These are phyloP conservation scores for Ctenopoma multispine DNA, from an alignment of 2,797 vertebrate species.

Conservation along the genomic window DNA sequence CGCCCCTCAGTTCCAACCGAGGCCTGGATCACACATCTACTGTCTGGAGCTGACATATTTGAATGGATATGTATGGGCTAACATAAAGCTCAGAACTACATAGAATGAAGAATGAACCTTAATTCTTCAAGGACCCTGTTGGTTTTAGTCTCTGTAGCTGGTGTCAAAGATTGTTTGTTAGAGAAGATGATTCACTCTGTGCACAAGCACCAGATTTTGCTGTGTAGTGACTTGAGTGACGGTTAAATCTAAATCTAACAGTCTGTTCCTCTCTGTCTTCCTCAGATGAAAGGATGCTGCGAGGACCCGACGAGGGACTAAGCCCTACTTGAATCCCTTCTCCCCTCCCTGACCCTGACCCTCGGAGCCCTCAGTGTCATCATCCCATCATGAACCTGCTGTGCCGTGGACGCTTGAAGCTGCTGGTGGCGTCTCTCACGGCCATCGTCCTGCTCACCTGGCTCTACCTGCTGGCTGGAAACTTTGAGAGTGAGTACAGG, in stretches of 20 bases:
- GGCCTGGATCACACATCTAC: no score
- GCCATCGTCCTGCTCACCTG: slow-evolving; percentile 85
- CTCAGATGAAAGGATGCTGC: slow-evolving; percentile 82
- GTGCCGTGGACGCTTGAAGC: slow-evolving; percentile 89
- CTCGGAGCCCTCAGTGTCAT: slow-evolving; percentile 37
- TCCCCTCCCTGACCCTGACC: slow-evolving; percentile 30
- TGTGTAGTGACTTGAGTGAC: no score
- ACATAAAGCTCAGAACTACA: no score
- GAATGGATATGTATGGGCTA: no score
- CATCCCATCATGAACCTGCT: slow-evolving; percentile 89
- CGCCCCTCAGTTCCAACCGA: no score
- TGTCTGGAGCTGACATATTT: no score
- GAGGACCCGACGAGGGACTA: slow-evolving; percentile 70
- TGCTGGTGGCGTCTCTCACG: slow-evolving; percentile 84
- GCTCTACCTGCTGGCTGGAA: slow-evolving; percentile 86
- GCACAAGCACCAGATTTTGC: no score
- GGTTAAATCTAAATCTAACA: neutral
- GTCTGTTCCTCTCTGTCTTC: neutral
- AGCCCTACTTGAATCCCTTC: slow-evolving; percentile 80
- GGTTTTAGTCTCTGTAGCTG: no score
- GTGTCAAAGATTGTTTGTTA: no score
- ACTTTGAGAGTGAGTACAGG: slow-evolving; percentile 85
- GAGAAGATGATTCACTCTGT: no score
- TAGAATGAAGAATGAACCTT: no score
- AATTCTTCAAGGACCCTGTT: no score